Conservation (phyloP, 1,140 invertebrate genomes). For the Spodoptera litura region DNA sequence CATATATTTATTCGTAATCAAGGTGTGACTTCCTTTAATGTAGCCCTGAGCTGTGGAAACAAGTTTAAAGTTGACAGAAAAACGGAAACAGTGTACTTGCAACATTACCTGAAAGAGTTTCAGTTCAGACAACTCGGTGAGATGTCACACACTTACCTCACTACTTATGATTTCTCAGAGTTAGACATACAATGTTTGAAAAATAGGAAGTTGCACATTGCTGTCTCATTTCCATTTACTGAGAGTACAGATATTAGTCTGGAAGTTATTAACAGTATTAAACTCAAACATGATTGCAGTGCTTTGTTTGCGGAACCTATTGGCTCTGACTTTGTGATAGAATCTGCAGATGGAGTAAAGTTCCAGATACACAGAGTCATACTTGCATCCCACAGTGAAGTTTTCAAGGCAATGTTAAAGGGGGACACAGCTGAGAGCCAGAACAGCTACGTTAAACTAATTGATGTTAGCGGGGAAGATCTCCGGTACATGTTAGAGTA, state of each 20-base stretch:
- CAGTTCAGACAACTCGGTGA: conserved; percentile 60
- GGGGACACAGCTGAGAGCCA: conserved; percentile 78
- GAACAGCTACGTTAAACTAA: conserved; percentile 72
- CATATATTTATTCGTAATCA: conserved; percentile 72
- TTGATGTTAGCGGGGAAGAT: conserved; percentile 74
- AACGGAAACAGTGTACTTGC: conserved; percentile 58
- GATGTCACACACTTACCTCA: conserved; percentile 64
- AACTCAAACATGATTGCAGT: conserved; percentile 66
- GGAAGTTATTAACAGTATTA: conserved; percentile 55
- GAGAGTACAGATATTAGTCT: conserved; percentile 14
- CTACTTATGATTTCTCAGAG: conserved; percentile 71
- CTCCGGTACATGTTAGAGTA: conserved; percentile 69
- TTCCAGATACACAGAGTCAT: conserved; percentile 74
- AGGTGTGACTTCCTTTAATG: conserved; percentile 57
- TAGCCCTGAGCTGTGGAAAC: conserved; percentile 62
- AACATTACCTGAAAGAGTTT: conserved; percentile 55
- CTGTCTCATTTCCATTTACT: conserved; percentile 57
- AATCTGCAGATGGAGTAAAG: conserved; percentile 72
- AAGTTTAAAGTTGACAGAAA: conserved; percentile 66
- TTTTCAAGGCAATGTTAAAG: conserved; percentile 81
- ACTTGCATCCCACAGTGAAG: conserved; percentile 72
- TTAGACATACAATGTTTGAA: conserved; percentile 73
- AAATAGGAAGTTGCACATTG: conserved; percentile 68
- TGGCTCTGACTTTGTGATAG: conserved; percentile 76
- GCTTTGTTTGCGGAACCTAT: conserved; percentile 71